Evolutionary conservation across 2,797 vertebrate genomes (phyloP).

Genomic region (Etheostoma nigrum): DNA sequence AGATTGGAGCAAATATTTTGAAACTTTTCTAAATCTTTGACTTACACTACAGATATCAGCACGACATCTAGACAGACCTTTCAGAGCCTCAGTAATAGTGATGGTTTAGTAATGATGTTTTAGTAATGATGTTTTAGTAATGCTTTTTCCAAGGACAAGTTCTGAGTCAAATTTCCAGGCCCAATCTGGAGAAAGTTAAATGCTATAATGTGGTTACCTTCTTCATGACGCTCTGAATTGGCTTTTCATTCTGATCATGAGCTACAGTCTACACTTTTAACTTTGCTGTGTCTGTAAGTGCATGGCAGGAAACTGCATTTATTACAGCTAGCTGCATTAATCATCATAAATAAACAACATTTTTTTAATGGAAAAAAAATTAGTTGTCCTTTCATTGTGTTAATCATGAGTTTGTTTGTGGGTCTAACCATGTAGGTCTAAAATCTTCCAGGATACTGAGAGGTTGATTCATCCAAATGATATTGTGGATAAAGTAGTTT

Average conservation of each 20-base stretch:
- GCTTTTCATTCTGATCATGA: not conserved
- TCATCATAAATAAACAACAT: not conserved
- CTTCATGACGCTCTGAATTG: not conserved
- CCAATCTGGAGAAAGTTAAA: not conserved
- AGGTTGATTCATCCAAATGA: slow-evolving; percentile 96
- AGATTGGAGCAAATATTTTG: not conserved
- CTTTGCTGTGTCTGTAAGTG: not conserved
- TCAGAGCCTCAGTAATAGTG: not conserved
- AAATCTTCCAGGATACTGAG: slow-evolving; percentile 98
- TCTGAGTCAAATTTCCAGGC: not conserved
- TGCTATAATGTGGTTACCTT: not conserved
- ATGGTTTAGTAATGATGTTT: not conserved
- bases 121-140: slow-evolving; percentile 2
- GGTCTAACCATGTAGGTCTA: slow-evolving; percentile 85
- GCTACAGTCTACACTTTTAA: slow-evolving; percentile 7
- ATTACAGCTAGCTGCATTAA: not conserved
- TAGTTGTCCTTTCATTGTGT: not conserved
- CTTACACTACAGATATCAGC: not conserved
- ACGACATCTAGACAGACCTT: slow-evolving; percentile 1
- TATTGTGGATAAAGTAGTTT: slow-evolving; percentile 94
- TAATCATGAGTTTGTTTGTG: slow-evolving; percentile 17
- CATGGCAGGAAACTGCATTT: not conserved
- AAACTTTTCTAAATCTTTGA: not conserved
- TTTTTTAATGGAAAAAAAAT: not conserved
- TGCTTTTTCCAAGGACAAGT: not conserved